Base-by-base conservation (phyloP, 2,797 vertebrate genomes). In the Ceryle rudis region DNA sequence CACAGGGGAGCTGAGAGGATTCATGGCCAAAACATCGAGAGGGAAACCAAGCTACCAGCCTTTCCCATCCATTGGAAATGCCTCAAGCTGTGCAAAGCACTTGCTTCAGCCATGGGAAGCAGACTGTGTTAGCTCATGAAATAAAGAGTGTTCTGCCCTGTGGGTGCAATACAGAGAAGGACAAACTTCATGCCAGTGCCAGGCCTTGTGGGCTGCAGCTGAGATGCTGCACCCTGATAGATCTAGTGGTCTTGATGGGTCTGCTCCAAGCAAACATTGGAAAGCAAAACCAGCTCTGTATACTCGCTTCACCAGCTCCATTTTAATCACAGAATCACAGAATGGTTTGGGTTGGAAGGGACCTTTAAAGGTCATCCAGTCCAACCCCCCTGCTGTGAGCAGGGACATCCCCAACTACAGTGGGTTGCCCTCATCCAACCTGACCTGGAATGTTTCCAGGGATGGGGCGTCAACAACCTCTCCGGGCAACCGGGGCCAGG, bases 31-130 rank as follows among this genome's bases (percentile, higher is more conserved):
- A 65, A 15, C 25, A 52, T 2, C 2, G 11, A 72, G 83, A 89
- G 33, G 33, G 42, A 84, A 96, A 85, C 23, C 0, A 18, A 75
- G 52, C 44, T 81, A 89, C 86, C 83, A 95, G 4, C 41, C 42
- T 70, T 74, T 90, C 74, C 78, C 81, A 77, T 33, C 46, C 52
- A 29, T 17, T 12, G 3, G 70, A 91, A 91, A 52, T 16, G 7
- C 55, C 61, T 81, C 49, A 47, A 82, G 60, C 55, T 67, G 65
- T 71, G 70, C 75, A 62, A 47, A 84, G 6, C 33, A 29, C 0
- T 0, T 41, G 51, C 67, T 73, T 22, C 52, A 41, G 21, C 58
- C 8, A 5, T 0, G 2, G 71, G 72, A 81, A 3, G 2, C 22
- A 16, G 21, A 26, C 19, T 42, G 41, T 8, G 6, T 41, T 55